Base-by-base conservation (phyloP, 2,797 vertebrate genomes). In the Cottoperca gobio region DNA sequence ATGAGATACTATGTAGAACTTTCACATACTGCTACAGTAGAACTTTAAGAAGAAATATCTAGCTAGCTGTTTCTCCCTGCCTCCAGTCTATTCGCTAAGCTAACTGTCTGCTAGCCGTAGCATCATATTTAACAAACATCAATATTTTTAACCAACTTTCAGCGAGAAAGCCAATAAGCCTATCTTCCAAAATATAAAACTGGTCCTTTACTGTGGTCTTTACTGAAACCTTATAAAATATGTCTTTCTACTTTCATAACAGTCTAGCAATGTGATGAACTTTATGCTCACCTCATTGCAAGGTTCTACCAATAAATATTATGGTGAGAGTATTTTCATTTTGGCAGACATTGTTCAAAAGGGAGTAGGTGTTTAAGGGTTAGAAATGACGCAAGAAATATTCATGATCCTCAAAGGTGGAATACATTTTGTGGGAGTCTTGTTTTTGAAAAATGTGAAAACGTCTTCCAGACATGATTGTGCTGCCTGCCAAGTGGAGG, bases 401-500 rank as follows among this genome's bases (percentile, higher is more conserved):
- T 73, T 53, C 8, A 7, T 8, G 5, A 40, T 66, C 59, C 66
- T 74, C 46, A 54, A 28, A 79, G 24, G 42, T 52, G 28, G 39
- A 39, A 73, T n/a, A 50, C 11, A 63, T 79, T 83, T 50, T 57
- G 37, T 74, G 33, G 21, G 35, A 81, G 74, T 61, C 52, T 45
- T 62, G 40, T 61, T n/a, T n/a, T n/a, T n/a, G 26, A 26, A 26
- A 26, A 26, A 26, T 72, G 70, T 77, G 53, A 66, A 68, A 87
- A 85, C 6, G 62, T 79, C 74, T 86, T 86, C 82, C 86, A 86
- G 82, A 88, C 80, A 87, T 84, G 70, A 89, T 73, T 71, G 76
- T 74, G 64, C 59, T 82, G 64, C 69, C 63, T 45, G 82, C 84
- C 86, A 90, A 88, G 86, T 66, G 62, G 69, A 93, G 93, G 94